phyloP scores from a whole-genome alignment of 2,888 invertebrate genomes.

The Andrena flavipes region DNA sequence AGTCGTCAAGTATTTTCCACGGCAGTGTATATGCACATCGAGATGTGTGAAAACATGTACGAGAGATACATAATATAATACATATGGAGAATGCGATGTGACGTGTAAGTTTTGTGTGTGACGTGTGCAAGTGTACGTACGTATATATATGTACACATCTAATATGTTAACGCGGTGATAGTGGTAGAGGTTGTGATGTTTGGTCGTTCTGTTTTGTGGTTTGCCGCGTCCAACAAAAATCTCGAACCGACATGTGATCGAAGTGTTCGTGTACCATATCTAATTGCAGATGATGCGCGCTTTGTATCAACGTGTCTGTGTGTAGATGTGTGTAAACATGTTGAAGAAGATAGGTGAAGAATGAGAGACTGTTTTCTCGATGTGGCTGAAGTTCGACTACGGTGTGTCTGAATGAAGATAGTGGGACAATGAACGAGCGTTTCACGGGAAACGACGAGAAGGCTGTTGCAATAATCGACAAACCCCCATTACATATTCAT shows the following conservation, averaged over 20 bases:
- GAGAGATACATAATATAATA: constrained; percentile 6
- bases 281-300: not conserved
- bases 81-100: not conserved
- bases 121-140: not conserved
- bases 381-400: constrained; percentile 62
- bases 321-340: constrained; percentile 11
- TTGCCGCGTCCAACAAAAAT: not conserved
- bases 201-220: not conserved
- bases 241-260: not conserved
- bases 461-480: constrained; percentile 58
- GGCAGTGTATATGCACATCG: not conserved
- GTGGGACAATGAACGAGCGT: constrained; percentile 66
- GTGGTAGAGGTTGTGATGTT: constrained; percentile 36
- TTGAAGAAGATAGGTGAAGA: constrained; percentile 27
- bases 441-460: constrained; percentile 73
- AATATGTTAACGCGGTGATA: not conserved
- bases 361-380: constrained; percentile 47
- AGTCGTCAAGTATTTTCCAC: too few species aligned
- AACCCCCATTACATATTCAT: constrained; percentile 46
- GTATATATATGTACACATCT: not conserved
- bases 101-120: too few species aligned
- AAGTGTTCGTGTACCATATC: constrained; percentile 5
- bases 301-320: constrained; percentile 6
- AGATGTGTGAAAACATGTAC: not conserved
- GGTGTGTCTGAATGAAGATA: constrained; percentile 61